Evolutionary conservation across 2,113 vertebrate genomes (phyloP), one percentile per base, ranked within the genome.

Genomic region (Melanocharis versteri): DNA sequence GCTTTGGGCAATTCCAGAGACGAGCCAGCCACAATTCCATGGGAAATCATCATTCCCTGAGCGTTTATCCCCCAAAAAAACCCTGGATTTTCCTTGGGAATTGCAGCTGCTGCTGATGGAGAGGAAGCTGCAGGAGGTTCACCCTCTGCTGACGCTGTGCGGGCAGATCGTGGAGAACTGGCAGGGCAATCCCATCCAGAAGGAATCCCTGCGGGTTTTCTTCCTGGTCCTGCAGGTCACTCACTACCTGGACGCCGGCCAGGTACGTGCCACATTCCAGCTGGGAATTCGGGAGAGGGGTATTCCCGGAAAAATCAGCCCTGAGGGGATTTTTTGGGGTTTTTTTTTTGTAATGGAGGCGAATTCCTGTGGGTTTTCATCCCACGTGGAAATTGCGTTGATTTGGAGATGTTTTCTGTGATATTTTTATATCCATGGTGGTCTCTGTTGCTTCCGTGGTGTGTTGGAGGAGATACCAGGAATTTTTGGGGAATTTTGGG

Each of bases 101-200:
- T 68, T 35, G 3, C 45, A 99, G 99, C 97, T 99, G 94, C 98
- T 99, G 76, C 97, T 99, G 69, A 99, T 99, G 99, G 99, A 99
- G 92, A 97, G 99, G 64, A 99, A 99, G 91, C 98, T 99, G 48
- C 99, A 99, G 60, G 99, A 99, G 94, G 99, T 99, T 15, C 99
- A 99, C 79, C 99, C 99, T 1, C 98, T 99, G 80, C 98, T 99
- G 42, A 99, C 99, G 1, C 98, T 99, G 18, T 99, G 99, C 0
- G 99, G 99, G 73, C 99, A 99, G 87, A 99, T 99, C 11, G 99
- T 99, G n/a, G 99, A 99, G 95, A 99, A 99, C 97, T 99, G 99
- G 99, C 99, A 99, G 94, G 99, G 99, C 22, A 99, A 99, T 86
- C 99, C 99, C 84, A 99, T 99, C 97, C 99, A 99, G 98, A 99